A percentile compares a stretch with the other conserved stretches of the same genome.
Conservation (phyloP, 2,113 vertebrate genomes). For the Coptodon bakossiorum region DNA sequence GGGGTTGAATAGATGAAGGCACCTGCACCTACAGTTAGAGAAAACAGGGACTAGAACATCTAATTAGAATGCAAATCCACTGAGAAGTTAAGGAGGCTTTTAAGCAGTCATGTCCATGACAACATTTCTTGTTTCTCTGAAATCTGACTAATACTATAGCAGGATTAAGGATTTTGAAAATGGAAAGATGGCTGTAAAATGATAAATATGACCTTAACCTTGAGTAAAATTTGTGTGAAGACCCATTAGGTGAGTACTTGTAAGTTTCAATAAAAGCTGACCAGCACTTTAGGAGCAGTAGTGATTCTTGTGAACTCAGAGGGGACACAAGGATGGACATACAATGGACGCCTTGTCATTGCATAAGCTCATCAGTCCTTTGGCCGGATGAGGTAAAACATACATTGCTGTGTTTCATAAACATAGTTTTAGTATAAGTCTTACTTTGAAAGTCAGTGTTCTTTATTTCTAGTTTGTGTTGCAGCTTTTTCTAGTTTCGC, state of each 20-base stretch:
- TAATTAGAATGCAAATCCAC: neutral
- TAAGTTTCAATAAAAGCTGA: neutral
- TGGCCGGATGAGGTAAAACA: neutral
- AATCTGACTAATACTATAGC: neutral
- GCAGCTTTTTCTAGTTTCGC: neutral
- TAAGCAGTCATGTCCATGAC: neutral
- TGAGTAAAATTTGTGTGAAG: neutral
- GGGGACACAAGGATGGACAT: rapidly evolving
- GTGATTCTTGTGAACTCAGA: neutral
- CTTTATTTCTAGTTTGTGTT: neutral
- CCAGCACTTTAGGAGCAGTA: neutral
- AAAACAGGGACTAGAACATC: neutral
- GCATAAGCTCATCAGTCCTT: neutral
- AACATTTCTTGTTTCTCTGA: neutral
- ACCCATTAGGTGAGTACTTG: neutral
- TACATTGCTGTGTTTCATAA: neutral
- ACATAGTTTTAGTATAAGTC: neutral
- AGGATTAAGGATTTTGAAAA: neutral
- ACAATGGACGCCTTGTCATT: neutral
- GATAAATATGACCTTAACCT: neutral
- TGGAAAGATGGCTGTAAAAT: neutral
- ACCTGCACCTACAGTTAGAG: neutral
- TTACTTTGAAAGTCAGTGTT: neutral
- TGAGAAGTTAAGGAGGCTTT: neutral
- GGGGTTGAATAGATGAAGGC: neutral